phyloP scores from a whole-genome alignment of 2,797 vertebrate genomes.

The Gymnodraco acuticeps region DNA sequence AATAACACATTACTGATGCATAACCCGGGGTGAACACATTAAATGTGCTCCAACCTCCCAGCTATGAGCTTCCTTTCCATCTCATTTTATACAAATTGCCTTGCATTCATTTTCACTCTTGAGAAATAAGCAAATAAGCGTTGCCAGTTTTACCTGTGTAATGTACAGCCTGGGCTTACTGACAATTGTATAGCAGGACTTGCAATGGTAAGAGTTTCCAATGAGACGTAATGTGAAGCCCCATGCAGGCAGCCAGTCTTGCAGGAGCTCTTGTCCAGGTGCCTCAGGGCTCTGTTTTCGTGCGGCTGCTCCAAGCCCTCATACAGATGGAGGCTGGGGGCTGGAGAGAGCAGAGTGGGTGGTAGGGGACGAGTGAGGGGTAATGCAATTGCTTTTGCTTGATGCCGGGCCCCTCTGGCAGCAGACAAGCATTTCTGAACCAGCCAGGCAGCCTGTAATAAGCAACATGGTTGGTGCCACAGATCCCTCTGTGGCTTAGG shows the following conservation, averaged over 20 bases:
- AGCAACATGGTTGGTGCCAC: conserved; percentile 76
- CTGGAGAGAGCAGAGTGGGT: conserved; percentile 63
- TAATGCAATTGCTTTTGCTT: conserved; percentile 85
- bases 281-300: conserved; percentile 79
- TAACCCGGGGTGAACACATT: conserved; percentile 55
- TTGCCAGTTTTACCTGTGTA: conserved; percentile 55
- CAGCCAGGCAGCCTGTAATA: conserved; percentile 82
- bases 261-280: conserved; percentile 74
- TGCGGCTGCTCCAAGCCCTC: conserved; percentile 78
- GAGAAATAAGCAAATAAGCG: conserved; percentile 40
- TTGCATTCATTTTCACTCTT: conserved; percentile 30
- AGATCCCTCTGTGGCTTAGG: conserved; percentile 73
- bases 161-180: conserved; percentile 43
- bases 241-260: conserved; percentile 72
- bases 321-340: conserved; percentile 77
- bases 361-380: conserved; percentile 60
- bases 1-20: conserved; percentile 47
- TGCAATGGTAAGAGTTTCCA: conserved; percentile 62
- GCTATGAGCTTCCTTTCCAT: conserved; percentile 43
- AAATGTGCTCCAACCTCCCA: conserved; percentile 47
- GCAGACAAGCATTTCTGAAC: conserved; percentile 80
- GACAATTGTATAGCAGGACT: conserved; percentile 59
- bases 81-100: conserved; percentile 60
- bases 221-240: conserved; percentile 71
- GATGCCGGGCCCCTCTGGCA: conserved; percentile 80